Percentiles rank a stretch among this genome's conserved stretches.
phyloP scores from a whole-genome alignment of 2,113 vertebrate species.

The Hemiprocne comata region DNA sequence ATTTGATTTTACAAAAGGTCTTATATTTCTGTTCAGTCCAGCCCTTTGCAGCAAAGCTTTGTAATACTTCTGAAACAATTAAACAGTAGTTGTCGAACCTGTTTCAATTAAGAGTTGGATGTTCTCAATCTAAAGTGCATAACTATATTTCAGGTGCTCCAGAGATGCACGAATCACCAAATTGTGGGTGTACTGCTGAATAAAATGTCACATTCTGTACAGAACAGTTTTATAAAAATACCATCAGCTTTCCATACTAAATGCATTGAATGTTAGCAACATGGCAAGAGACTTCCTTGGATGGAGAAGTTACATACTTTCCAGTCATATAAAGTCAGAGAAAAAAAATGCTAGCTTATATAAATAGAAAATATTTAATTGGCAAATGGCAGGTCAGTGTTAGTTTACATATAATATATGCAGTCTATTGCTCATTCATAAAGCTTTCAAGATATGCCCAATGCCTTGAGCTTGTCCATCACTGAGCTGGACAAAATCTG shows the following conservation, averaged over 20 bases:
- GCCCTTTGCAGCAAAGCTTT: constrained; percentile 8
- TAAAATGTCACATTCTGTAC: constrained; percentile 52
- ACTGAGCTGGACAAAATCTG: not conserved
- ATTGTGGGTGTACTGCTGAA: constrained; percentile 40
- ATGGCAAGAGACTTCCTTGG: not conserved
- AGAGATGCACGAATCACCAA: constrained; percentile 13
- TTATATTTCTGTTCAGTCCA: constrained; percentile 21
- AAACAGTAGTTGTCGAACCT: constrained; percentile 43
- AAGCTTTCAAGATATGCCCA: not conserved
- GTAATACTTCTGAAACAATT: constrained; percentile 34
- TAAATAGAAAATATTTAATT: not conserved
- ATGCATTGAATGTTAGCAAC: constrained; percentile 7
- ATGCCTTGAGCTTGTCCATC: not conserved
- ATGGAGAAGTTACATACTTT: not conserved
- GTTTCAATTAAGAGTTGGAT: constrained; percentile 35
- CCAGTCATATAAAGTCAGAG: not conserved
- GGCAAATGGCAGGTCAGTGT: not conserved
- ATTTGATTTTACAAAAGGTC: constrained; percentile 33
- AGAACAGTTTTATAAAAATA: constrained; percentile 41
- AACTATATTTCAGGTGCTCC: constrained; percentile 45
- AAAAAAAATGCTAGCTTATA: not conserved
- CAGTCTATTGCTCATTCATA: not conserved
- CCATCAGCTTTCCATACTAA: not conserved
- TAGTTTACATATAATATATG: not conserved
- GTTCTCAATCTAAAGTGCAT: constrained; percentile 35